A percentile compares a stretch with the other conserved stretches of the same genome.
Conservation (phyloP, 2,888 invertebrate species). For the Smittia sp. region DNA sequence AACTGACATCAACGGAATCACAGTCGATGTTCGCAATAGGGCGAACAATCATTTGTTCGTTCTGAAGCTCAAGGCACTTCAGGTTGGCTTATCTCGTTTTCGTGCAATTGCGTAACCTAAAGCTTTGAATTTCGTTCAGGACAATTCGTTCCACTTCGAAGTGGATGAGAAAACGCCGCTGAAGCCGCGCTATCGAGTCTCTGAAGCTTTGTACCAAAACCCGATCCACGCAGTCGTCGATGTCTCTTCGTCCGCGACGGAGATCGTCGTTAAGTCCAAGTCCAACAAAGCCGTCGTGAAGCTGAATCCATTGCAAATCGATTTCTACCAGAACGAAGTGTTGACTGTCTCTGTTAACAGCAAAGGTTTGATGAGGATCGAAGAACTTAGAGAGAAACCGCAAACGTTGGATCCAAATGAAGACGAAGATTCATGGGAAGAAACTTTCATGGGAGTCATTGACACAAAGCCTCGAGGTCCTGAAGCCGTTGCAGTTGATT, state of each 20-base stretch:
- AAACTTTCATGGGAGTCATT: constrained; percentile 90
- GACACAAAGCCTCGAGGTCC: constrained; percentile 95
- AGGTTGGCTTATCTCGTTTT: background rate
- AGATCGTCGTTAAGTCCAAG: background rate
- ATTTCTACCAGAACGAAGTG: background rate
- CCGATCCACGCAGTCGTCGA: background rate
- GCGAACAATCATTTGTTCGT: background rate
- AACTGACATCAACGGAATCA: background rate
- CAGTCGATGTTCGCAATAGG: background rate
- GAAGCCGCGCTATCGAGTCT: background rate
- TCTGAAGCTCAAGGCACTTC: background rate
- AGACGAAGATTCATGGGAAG: constrained; percentile 87
- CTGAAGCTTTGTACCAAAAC: background rate
- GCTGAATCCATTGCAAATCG: background rate
- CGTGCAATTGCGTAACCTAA: too few species aligned
- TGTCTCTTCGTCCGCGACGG: too few species aligned
- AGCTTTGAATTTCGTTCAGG: too few species aligned
- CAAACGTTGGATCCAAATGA: constrained; percentile 43
- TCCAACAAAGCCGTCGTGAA: background rate
- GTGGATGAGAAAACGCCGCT: background rate
- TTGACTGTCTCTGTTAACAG: background rate
- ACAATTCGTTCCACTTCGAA: background rate
- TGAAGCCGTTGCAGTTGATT: constrained; percentile 88
- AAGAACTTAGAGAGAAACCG: background rate
- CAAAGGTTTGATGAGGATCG: background rate